Evolutionary conservation across 2,888 invertebrate species (phyloP).

Genomic region (Drosophila nigricruria): DNA sequence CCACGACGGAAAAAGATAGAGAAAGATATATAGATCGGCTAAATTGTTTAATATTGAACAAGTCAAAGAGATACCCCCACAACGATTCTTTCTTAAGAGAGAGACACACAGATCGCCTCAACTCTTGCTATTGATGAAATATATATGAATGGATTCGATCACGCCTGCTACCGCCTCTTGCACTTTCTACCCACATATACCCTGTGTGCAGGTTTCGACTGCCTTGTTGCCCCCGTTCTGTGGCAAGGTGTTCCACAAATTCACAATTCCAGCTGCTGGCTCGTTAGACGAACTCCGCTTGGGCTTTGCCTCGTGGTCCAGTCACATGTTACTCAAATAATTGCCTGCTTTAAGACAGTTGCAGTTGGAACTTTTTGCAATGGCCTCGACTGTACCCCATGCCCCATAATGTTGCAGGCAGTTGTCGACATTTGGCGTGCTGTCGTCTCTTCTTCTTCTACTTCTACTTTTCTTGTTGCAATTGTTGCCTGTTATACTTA

Average conservation of each 20-base stretch:
- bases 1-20: too few relatives aligned
- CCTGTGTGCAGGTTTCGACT: neutral
- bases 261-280: neutral
- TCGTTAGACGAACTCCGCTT: neutral
- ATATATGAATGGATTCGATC: neutral
- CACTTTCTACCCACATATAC: neutral
- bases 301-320: slow-evolving; percentile 4
- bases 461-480: neutral
- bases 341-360: slow-evolving; percentile 11
- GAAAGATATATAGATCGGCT: too few relatives aligned
- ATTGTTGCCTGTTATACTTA: slow-evolving; percentile 24
- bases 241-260: neutral
- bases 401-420: slow-evolving; percentile 4
- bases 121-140: too few relatives aligned
- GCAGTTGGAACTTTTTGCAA: neutral
- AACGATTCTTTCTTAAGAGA: neutral
- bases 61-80: neutral
- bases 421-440: slow-evolving; percentile 55
- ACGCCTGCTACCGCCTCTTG: neutral
- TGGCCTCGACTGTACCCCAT: slow-evolving; percentile 20
- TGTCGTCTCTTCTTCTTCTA: slow-evolving; percentile 31
- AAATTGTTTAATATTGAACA: too few relatives aligned
- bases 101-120: neutral
- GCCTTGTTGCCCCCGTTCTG: neutral
- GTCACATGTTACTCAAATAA: slow-evolving; percentile 13